These are phyloP conservation scores for Scomber colias DNA, from an alignment of 2,113 vertebrate species.

Conservation along the genomic window DNA sequence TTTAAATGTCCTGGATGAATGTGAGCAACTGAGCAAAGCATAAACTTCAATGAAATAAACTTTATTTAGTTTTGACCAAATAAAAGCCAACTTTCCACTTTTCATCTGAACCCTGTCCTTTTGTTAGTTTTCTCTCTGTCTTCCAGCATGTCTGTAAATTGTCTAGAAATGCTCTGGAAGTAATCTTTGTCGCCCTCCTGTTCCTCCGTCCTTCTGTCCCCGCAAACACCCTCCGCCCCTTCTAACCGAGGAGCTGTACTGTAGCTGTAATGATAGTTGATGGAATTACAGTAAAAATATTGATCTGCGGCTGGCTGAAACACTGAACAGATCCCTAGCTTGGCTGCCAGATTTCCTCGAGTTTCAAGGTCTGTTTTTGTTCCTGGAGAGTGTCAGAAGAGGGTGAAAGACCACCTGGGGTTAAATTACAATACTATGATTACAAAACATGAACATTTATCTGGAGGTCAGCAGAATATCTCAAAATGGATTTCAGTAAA, in stretches of 20 bases:
- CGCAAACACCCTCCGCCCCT: slow-evolving; percentile 19
- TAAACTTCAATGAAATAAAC: slow-evolving; percentile 16
- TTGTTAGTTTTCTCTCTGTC: slow-evolving; percentile 7
- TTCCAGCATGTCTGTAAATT: slow-evolving; percentile 16
- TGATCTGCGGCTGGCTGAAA: slow-evolving; percentile 58
- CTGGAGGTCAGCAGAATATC: slow-evolving; percentile 9
- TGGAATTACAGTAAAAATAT: slow-evolving; percentile 76
- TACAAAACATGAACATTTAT: slow-evolving; percentile 25
- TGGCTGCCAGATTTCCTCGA: slow-evolving; percentile 30
- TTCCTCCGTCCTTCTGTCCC: slow-evolving; percentile 12
- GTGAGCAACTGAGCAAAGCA: slow-evolving; percentile 20
- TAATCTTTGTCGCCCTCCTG: slow-evolving; percentile 11
- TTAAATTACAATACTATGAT: slow-evolving; percentile 23
- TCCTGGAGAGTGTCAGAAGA: slow-evolving; percentile 29
- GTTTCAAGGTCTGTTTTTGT: slow-evolving; percentile 61
- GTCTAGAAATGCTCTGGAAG: slow-evolving; percentile 28
- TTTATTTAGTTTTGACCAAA: slow-evolving; percentile 33
- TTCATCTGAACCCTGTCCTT: slow-evolving; percentile 15
- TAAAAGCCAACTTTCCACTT: slow-evolving; percentile 9
- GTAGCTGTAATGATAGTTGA: slow-evolving; percentile 50
- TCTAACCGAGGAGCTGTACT: slow-evolving; percentile 8
- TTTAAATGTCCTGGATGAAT: slow-evolving; percentile 23
- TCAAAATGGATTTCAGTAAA: not conserved
- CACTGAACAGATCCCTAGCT: slow-evolving; percentile 46
- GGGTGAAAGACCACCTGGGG: slow-evolving; percentile 19